Conservation (phyloP, 1,140 invertebrate genomes). For the Coenobita brevimanus region DNA sequence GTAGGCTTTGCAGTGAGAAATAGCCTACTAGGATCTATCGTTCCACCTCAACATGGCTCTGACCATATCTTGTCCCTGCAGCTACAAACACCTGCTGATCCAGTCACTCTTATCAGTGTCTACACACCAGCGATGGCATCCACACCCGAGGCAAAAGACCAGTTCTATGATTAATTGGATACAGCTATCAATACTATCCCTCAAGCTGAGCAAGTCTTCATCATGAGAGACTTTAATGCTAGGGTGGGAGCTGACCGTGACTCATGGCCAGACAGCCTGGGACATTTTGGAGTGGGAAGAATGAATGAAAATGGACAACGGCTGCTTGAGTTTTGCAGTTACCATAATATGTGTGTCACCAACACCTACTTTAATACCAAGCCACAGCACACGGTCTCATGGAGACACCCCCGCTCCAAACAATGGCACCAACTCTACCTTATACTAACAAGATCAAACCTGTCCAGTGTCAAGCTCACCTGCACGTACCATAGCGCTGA, state of each 20-base stretch:
- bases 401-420: background rate
- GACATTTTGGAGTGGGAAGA: background rate
- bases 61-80: too few species aligned
- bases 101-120: too few species aligned
- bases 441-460: background rate
- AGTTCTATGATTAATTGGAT: too few species aligned
- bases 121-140: too few species aligned
- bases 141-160: too few species aligned
- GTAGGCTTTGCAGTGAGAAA: too few species aligned
- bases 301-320: constrained; percentile 10
- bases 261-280: background rate
- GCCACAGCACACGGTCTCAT: background rate
- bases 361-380: background rate
- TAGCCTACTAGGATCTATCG: too few species aligned
- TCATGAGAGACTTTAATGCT: background rate
- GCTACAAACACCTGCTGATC: too few species aligned
- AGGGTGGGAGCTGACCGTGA: too few species aligned
- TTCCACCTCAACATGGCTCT: too few species aligned
- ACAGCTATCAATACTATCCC: too few species aligned
- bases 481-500: background rate
- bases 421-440: background rate
- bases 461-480: background rate
- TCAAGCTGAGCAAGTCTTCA: too few species aligned
- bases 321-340: background rate
- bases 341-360: background rate